phyloP scores from a whole-genome alignment of 2,113 vertebrate species.

The Corythaixoides concolor region DNA sequence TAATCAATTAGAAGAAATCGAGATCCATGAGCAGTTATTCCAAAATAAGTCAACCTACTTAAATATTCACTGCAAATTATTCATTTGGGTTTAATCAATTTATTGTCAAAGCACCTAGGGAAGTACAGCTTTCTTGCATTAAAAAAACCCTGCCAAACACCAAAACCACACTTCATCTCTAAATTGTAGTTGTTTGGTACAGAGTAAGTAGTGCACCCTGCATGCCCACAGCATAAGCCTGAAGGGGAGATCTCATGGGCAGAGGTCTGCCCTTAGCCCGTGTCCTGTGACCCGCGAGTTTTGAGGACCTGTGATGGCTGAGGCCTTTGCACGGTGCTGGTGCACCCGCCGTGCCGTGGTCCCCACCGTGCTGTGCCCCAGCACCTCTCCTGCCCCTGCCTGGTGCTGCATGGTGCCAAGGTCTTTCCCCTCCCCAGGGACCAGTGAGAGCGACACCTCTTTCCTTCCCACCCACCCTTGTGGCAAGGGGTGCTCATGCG shows the following conservation, averaged over 20 bases:
- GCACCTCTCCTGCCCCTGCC: not conserved
- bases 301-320: not conserved
- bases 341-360: accelerated
- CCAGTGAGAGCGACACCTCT: not conserved
- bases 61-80: not conserved
- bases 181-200: not conserved
- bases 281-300: not conserved
- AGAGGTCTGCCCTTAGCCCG: not conserved
- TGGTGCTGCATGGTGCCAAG: accelerated
- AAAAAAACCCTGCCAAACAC: not conserved
- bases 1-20: not conserved
- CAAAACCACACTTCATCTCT: not conserved
- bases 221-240: not conserved
- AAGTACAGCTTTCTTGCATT: not conserved
- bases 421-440: not conserved
- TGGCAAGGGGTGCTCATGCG: not conserved
- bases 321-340: accelerated
- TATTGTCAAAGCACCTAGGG: not conserved
- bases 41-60: not conserved
- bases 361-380: not conserved
- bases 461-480: not conserved
- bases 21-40: not conserved
- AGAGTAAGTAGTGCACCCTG: not conserved
- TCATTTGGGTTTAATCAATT: not conserved
- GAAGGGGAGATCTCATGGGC: not conserved